These are phyloP conservation scores for Malthinus flaveolus DNA, from an alignment of 2,888 invertebrate species.

Conservation along the genomic window DNA sequence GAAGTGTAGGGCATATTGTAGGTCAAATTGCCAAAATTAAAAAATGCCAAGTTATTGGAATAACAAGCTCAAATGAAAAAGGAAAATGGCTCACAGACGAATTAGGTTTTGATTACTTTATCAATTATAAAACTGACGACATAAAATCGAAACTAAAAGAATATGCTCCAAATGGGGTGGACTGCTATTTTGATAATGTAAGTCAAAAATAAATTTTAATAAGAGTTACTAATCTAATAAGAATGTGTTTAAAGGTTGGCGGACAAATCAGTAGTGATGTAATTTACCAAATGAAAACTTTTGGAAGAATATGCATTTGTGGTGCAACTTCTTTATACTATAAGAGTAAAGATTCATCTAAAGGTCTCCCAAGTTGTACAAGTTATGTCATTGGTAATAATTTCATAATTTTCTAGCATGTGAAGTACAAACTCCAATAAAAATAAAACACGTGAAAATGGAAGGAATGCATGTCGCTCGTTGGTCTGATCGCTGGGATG, in stretches of 20 bases:
- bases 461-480: constrained; percentile 63
- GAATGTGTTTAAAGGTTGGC: constrained; percentile 57
- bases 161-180: constrained; percentile 69
- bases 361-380: neutral
- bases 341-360: constrained; percentile 32
- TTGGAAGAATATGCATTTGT: constrained; percentile 66
- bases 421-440: constrained; percentile 21
- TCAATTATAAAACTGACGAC: constrained; percentile 71
- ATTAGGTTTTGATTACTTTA: constrained; percentile 68
- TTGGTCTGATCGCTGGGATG: constrained; percentile 63
- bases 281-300: constrained; percentile 63
- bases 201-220: constrained; percentile 34
- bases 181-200: constrained; percentile 80
- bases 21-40: constrained; percentile 79
- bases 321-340: constrained; percentile 69
- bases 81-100: constrained; percentile 68
- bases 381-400: neutral
- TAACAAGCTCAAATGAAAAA: constrained; percentile 72
- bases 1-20: constrained; percentile 76
- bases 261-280: constrained; percentile 65
- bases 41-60: constrained; percentile 71
- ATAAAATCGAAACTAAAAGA: constrained; percentile 60
- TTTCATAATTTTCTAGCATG: neutral
- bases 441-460: constrained; percentile 44
- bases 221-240: neutral